Base-by-base conservation (phyloP, 2,797 vertebrate species). In the Steatocranus sp. region DNA sequence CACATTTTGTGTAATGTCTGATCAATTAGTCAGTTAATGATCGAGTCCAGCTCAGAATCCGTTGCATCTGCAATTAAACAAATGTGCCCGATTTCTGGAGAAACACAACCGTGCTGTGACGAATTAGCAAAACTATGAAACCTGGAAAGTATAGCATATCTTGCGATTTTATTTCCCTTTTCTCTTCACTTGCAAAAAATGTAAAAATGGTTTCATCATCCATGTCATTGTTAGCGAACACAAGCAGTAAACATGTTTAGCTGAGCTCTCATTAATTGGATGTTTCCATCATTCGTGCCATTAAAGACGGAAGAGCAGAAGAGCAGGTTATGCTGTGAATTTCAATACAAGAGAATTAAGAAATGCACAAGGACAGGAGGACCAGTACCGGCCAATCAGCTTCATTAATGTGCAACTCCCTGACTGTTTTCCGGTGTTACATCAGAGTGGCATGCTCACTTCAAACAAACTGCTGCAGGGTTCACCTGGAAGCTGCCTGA, bases 401-500 rank as follows among this genome's bases (percentile, higher is more conserved):
- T 50, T 92, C 85, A 89, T 93, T 92, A 90, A 79, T 79, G 75
- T 63, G 63, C 25, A 88, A 70, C 85, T 84, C 83, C 61, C 70
- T 18, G 43, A 75, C 79, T 82, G 80, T 91, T 91, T 93, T 91
- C 82, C 75, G 50, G 75, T 76, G 46, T 93, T 93, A 88, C 92
- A 92, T 93, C 93, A 94, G 90, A 81, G 87, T 88, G 78, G 68
- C 83, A 75, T 75, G 83, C 80, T 88, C 48, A 74, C 86, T 86
- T 95, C 93, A 95, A 94, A 93, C 83, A 89, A 84, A 90, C 18
- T 46, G 92, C 94, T 92, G 86, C 88, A 61, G 90, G 94, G 90
- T 91, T 92, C 88, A 95, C 95, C 94, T 94, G 91, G 91, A 94
- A 93, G 89, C 80, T 23, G 94, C 95, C 93, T 86, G 87, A 93